Percentiles rank a stretch among this genome's conserved stretches.
Conservation (phyloP, 2,113 vertebrate species). For the Amia ocellicauda region DNA sequence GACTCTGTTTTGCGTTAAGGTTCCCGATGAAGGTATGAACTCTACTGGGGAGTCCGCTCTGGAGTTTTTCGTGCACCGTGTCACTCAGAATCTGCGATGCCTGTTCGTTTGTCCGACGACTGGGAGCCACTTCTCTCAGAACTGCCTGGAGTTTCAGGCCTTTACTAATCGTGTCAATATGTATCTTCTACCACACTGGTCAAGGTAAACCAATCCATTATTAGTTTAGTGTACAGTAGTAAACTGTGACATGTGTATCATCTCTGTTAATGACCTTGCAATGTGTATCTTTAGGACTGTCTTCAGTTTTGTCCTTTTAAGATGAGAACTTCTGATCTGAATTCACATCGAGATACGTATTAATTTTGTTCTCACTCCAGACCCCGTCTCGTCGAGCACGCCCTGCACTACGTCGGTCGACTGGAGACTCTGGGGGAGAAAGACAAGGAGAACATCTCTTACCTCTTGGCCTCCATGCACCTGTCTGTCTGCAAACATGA, state of each 20-base stretch:
- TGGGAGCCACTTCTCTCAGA: conserved; percentile 16
- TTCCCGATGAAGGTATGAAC: conserved; percentile 39
- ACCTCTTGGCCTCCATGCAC: conserved; percentile 32
- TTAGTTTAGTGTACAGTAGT: no score
- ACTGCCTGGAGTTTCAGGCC: conserved; percentile 20
- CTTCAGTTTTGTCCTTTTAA: no score
- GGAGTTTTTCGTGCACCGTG: conserved; percentile 35
- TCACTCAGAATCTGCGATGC: conserved; percentile 19
- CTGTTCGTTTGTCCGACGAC: conserved; percentile 35
- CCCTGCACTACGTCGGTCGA: conserved; percentile 18
- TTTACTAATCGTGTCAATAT: conserved; percentile 26
- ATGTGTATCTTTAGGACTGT: no score
- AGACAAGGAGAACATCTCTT: conserved; percentile 29
- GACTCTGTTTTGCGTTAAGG: conserved; percentile 8
- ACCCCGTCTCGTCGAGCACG: conserved; percentile 24
- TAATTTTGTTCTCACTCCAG: no score
- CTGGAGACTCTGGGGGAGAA: conserved; percentile 13
- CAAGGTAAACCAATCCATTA: conserved; percentile 33
- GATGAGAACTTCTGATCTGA: no score
- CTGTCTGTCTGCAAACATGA: conserved; percentile 21
- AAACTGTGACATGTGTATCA: no score
- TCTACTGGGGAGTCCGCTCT: conserved; percentile 17
- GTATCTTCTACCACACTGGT: conserved; percentile 50
- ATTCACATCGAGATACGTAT: no score
- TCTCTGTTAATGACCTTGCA: no score